Evolutionary conservation across 2,888 invertebrate species (phyloP).

Genomic region (Drosophila incognita): DNA sequence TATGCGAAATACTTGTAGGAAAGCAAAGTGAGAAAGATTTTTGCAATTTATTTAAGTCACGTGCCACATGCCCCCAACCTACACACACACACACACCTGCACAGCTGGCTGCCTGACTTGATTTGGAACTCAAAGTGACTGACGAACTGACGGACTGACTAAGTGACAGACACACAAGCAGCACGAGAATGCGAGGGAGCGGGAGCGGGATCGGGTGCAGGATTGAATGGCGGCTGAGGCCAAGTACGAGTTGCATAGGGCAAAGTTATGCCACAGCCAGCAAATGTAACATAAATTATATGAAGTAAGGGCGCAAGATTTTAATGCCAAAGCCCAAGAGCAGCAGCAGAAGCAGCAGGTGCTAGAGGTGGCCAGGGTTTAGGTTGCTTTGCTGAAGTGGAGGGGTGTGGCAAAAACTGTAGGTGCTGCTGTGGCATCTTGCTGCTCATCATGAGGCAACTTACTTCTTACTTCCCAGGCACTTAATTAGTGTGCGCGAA

Average conservation of each 20-base stretch:
- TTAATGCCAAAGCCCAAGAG: conserved; percentile 56
- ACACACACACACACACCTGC: conserved; percentile 18
- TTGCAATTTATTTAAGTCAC: conserved; percentile 80
- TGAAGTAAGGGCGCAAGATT: conserved; percentile 70
- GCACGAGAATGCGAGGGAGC: neutral
- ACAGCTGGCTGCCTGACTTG: conserved; percentile 56
- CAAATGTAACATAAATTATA: conserved; percentile 79
- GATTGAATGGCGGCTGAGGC: conserved; percentile 23
- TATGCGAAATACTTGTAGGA: conserved; percentile 70
- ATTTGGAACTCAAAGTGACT: conserved; percentile 78
- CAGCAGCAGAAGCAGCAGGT: conserved; percentile 21
- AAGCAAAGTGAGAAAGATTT: conserved; percentile 74
- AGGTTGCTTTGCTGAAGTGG: neutral
- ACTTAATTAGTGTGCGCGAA: conserved; percentile 79
- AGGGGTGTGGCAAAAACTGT: neutral
- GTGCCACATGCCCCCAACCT: conserved; percentile 62
- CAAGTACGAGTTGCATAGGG: conserved; percentile 40
- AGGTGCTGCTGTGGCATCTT: conserved; percentile 42
- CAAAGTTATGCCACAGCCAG: conserved; percentile 76
- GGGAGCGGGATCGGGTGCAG: conserved; percentile 2
- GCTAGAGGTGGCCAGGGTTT: neutral
- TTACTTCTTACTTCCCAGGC: conserved; percentile 75
- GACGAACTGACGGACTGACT: conserved; percentile 60
- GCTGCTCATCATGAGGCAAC: conserved; percentile 71
- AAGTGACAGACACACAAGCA: conserved; percentile 30